Conservation (phyloP, 2,888 invertebrate genomes). For the Ochropleura leucogaster region DNA sequence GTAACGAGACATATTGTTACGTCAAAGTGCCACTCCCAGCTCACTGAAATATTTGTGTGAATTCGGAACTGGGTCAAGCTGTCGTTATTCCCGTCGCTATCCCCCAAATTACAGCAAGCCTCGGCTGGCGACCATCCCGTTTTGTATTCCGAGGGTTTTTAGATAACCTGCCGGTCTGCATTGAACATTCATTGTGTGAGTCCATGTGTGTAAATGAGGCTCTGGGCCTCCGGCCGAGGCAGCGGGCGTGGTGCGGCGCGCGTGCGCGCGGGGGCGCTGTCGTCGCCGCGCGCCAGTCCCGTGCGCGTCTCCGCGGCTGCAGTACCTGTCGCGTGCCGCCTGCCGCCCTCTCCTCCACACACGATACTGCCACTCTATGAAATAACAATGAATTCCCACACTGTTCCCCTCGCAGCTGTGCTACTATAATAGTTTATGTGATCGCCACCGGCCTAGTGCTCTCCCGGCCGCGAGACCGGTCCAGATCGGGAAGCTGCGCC, state of each 20-base stretch:
- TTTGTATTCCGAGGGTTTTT: constrained; percentile 69
- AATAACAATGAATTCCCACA: constrained; percentile 80
- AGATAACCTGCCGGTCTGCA: constrained; percentile 71
- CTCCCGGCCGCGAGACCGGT: constrained; percentile 80
- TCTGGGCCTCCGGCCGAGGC: constrained; percentile 60
- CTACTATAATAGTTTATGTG: constrained; percentile 85
- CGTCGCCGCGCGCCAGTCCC: constrained; percentile 81
- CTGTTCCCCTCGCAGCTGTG: constrained; percentile 74
- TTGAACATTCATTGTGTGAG: constrained; percentile 71
- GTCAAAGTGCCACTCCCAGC: constrained; percentile 82
- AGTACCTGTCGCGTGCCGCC: constrained; percentile 71
- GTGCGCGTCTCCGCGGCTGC: constrained; percentile 80
- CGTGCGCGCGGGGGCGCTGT: constrained; percentile 83
- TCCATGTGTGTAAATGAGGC: constrained; percentile 80
- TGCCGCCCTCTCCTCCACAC: constrained; percentile 62
- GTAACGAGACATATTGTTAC: constrained; percentile 75
- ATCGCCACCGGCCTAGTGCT: constrained; percentile 73
- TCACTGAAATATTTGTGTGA: constrained; percentile 81
- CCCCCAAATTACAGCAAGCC: constrained; percentile 63
- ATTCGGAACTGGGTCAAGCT: constrained; percentile 82
- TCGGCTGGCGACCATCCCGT: constrained; percentile 68
- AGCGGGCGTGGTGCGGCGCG: constrained; percentile 69
- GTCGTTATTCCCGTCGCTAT: constrained; percentile 68
- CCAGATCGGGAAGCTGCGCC: constrained; percentile 88
- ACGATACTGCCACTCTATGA: constrained; percentile 78